phyloP scores from a whole-genome alignment of 2,888 invertebrate species.

The Cactoblastis cactorum region DNA sequence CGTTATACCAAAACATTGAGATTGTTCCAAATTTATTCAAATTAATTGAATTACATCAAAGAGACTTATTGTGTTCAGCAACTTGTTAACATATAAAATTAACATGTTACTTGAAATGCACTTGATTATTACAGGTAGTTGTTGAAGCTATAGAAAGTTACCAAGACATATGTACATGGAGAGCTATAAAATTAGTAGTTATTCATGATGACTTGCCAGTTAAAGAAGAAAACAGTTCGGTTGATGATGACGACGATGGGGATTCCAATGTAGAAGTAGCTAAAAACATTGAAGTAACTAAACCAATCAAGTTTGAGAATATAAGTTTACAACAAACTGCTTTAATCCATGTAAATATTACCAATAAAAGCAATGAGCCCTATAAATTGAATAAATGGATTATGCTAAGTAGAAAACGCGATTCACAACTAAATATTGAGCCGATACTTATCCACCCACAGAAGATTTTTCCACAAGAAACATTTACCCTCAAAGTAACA shows the following conservation, averaged over 20 bases:
- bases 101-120: no score
- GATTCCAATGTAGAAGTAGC: constrained; percentile 59
- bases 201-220: constrained; percentile 13
- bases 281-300: constrained; percentile 75
- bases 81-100: no score
- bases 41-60: no score
- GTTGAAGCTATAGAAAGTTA: constrained; percentile 87
- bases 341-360: constrained; percentile 41
- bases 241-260: constrained; percentile 38
- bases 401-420: constrained; percentile 69
- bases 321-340: constrained; percentile 50
- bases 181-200: constrained; percentile 72
- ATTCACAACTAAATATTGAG: constrained; percentile 72
- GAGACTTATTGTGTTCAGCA: no score
- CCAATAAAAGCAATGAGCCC: constrained; percentile 62
- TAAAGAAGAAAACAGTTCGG: constrained; percentile 5
- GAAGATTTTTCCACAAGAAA: constrained; percentile 58
- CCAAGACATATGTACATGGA: constrained; percentile 78
- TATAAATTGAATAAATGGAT: constrained; percentile 71
- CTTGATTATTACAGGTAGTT: constrained; percentile 56
- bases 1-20: no score
- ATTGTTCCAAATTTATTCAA: no score
- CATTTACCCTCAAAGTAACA: constrained; percentile 61
- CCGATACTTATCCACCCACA: constrained; percentile 51
- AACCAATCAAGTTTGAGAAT: constrained; percentile 67